phyloP scores from a whole-genome alignment of 2,797 vertebrate species.

The Tympanoctomys barrerae region DNA sequence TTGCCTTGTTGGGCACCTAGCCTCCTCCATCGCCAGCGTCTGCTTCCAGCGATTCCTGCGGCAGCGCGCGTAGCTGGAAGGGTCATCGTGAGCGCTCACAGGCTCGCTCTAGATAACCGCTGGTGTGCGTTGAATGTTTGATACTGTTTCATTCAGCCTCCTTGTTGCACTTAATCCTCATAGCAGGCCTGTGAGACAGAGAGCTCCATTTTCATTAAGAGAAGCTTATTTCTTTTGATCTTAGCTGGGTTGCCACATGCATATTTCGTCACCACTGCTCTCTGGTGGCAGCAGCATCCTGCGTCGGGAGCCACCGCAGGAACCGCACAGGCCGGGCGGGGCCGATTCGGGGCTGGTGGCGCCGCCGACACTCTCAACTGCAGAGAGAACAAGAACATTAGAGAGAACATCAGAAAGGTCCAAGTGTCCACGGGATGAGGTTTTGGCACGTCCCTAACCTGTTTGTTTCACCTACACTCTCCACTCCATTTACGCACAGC shows the following conservation, averaged over 20 bases:
- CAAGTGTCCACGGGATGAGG: not conserved
- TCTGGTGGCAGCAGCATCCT: not conserved
- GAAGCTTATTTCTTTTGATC: not conserved
- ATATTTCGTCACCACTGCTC: not conserved
- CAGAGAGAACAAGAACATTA: not conserved
- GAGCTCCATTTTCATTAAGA: not conserved
- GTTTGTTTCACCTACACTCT: not conserved
- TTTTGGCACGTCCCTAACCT: not conserved
- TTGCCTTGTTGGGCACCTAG: not conserved
- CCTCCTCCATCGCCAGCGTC: too few species aligned
- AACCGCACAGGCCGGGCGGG: not conserved
- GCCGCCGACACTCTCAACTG: fast-evolving
- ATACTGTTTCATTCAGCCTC: not conserved
- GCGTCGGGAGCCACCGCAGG: fast-evolving
- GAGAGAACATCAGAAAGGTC: not conserved
- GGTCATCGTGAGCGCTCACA: not conserved
- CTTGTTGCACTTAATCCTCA: not conserved
- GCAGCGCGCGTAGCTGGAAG: too few species aligned
- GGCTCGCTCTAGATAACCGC: too few species aligned
- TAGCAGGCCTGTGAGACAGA: not conserved
- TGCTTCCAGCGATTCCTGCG: not conserved
- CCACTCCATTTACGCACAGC: not conserved
- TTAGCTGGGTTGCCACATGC: not conserved
- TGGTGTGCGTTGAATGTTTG: not conserved
- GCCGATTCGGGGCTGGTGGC: not conserved